Evolutionary conservation across 2,797 vertebrate species (phyloP).

Genomic region (Galaxias olidus): DNA sequence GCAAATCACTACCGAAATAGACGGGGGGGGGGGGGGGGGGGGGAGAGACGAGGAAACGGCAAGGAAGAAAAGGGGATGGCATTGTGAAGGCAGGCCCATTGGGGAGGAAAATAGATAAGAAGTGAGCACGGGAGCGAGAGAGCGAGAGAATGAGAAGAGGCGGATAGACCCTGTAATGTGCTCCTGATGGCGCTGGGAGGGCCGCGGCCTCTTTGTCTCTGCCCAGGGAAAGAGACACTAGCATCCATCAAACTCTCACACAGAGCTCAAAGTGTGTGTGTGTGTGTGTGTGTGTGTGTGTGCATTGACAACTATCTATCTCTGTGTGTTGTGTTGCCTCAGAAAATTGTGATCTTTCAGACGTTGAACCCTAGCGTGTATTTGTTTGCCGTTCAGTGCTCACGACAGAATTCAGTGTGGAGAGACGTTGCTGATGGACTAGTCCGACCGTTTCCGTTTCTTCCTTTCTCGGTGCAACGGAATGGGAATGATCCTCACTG

Average conservation of each 20-base stretch:
- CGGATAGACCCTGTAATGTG: not conserved
- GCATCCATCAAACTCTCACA: conserved; percentile 30
- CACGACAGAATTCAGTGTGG: too few species aligned
- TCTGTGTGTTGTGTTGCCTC: too few species aligned
- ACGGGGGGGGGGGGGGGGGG: not conserved
- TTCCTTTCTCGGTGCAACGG: conserved; percentile 30
- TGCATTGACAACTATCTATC: too few species aligned
- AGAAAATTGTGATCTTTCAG: too few species aligned
- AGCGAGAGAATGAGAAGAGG: not conserved
- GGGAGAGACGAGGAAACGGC: not conserved
- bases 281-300: too few species aligned
- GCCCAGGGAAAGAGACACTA: conserved; percentile 30
- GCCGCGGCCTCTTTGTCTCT: conserved; percentile 27
- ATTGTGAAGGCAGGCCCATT: too few species aligned
- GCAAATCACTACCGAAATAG: not conserved
- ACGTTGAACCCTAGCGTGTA: too few species aligned
- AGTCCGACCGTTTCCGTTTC: not conserved
- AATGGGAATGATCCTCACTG: conserved; percentile 32
- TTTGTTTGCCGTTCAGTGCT: too few species aligned
- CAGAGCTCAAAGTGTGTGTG: not conserved
- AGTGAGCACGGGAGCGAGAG: not conserved
- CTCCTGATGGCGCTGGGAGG: conserved; percentile 20
- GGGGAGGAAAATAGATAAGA: not conserved
- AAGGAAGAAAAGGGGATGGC: not conserved
- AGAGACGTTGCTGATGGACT: too few species aligned